Conservation (phyloP, 2,797 vertebrate species). For the Protosalanx chinensis region DNA sequence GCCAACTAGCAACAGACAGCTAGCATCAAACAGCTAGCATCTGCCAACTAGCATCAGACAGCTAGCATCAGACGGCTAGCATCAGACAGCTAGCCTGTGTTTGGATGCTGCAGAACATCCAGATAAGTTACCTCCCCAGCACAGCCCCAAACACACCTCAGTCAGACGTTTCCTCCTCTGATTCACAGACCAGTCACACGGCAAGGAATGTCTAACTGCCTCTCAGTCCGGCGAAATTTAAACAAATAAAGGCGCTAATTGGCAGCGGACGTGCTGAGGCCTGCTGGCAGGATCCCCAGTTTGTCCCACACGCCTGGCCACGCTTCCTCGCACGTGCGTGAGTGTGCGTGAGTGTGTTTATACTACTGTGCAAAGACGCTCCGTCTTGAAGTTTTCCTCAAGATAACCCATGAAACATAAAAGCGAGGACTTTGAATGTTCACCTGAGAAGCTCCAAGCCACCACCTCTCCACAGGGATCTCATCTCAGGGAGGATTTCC, state of each 20-base stretch:
- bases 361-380: slow-evolving; percentile 16
- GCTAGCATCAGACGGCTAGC: not conserved
- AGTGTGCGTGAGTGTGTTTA: not conserved
- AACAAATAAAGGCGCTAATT: slow-evolving; percentile 64
- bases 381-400: not conserved
- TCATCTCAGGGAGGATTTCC: too few species aligned
- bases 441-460: slow-evolving; percentile 8
- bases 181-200: slow-evolving; percentile 29
- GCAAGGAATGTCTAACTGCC: slow-evolving; percentile 34
- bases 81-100: not conserved
- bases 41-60: not conserved
- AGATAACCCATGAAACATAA: not conserved
- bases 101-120: not conserved
- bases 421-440: not conserved
- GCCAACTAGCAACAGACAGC: not conserved
- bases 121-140: not conserved
- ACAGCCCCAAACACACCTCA: slow-evolving; percentile 13
- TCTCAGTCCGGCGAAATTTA: slow-evolving; percentile 46
- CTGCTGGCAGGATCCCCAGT: slow-evolving; percentile 50
- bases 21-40: not conserved
- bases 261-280: slow-evolving; percentile 49
- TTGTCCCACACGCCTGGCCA: slow-evolving; percentile 39
- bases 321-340: slow-evolving; percentile 14
- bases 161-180: slow-evolving; percentile 36
- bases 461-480: not conserved